Evolutionary conservation across 1,140 invertebrate species (phyloP), one percentile per base, ranked within the genome.

Genomic region (Lordiphosa mommai): DNA sequence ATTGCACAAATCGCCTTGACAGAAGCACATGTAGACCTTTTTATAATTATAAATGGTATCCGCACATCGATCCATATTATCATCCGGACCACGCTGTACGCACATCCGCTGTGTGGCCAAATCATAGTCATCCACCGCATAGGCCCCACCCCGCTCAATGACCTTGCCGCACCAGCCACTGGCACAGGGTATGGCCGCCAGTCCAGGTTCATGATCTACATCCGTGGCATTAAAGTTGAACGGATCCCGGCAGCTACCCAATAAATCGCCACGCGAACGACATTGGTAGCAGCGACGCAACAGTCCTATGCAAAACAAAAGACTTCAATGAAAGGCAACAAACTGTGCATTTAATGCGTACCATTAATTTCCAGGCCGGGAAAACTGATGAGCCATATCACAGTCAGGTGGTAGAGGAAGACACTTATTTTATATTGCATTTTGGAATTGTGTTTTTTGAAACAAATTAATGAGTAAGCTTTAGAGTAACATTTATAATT

Each of bases 131-230:
- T 92, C 91, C 49, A 92, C 92, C 89, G 94, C 92, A 57, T 92
- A 92, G 40, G 93, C 90, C 86, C 92, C 92, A 61, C 92, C 92
- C 29, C 93, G 94, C 89, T 97, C 96, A 14, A 97, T 92, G 33
- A 96, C 93, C 91, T 98, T 98, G 5, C 94, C 94, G 84, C 96
- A 98, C 96, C 96, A 98, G 20, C 96, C 96, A 4, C 96, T 96
- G 6, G 95, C 94, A 88, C 96, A 98, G 0, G 95, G 95, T 4
- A 94, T 91, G 1, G 93, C 92, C 61, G 94, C 91, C 0, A 97
- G 92, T 4, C 95, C 95, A 44, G 90, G 91, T 73, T 93, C 92
- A 12, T 89, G 88, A 43, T 93, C 92, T 16, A 93, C 91, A 66
- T 93, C 90, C 1, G 94, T 95, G 0, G 93, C 92, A 90, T 96